Evolutionary conservation across 2,797 vertebrate species (phyloP).

Genomic region (Coregonus suidteri): DNA sequence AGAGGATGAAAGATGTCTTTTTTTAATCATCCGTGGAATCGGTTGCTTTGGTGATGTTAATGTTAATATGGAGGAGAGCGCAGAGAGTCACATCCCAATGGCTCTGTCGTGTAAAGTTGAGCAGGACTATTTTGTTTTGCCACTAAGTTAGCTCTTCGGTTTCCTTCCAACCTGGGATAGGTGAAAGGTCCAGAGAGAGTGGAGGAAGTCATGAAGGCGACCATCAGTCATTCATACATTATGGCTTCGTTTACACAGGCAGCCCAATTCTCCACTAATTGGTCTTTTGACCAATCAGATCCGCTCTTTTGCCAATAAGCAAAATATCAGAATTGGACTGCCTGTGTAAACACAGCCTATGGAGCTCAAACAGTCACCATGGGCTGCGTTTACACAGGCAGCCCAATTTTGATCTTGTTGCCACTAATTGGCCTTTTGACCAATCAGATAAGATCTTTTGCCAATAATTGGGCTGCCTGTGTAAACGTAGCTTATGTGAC

Average conservation of each 20-base stretch:
- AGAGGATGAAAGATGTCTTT: slow-evolving; percentile 29
- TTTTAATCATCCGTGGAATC: slow-evolving; percentile 16
- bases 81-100: slow-evolving; percentile 20
- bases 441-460: neutral
- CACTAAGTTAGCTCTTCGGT: slow-evolving; percentile 32
- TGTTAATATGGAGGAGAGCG: slow-evolving; percentile 19
- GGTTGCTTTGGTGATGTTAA: slow-evolving; percentile 13
- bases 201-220: neutral
- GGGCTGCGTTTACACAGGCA: too few relatives aligned
- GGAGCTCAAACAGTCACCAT: too few relatives aligned
- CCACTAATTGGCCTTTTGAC: neutral
- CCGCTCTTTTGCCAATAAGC: neutral
- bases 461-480: neutral
- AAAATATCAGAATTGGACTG: neutral
- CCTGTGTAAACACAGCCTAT: neutral
- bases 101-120: slow-evolving; percentile 10
- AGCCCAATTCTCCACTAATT: neutral
- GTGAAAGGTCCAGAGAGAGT: slow-evolving; percentile 21
- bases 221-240: neutral
- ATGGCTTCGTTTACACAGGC: neutral
- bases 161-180: slow-evolving; percentile 38
- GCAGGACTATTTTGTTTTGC: slow-evolving; percentile 37
- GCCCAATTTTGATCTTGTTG: neutral
- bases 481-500: neutral
- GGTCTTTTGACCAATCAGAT: neutral